These are phyloP conservation scores for Trachymyrmex septentrionalis DNA, from an alignment of 1,140 invertebrate species.

Conservation along the genomic window DNA sequence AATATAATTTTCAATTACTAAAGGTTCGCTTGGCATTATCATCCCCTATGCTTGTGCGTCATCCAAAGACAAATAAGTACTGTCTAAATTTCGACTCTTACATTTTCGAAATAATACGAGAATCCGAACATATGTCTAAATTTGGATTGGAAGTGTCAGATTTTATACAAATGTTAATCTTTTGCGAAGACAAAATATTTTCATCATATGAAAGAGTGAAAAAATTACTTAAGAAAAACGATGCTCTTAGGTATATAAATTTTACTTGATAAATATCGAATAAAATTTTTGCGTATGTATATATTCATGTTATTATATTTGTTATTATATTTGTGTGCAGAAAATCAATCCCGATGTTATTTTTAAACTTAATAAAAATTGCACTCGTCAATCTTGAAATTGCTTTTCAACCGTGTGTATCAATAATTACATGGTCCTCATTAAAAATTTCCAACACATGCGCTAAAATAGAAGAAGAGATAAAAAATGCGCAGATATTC, in stretches of 20 bases:
- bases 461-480: slow-evolving; percentile 86
- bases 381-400: slow-evolving; percentile 90
- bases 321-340: slow-evolving; percentile 11
- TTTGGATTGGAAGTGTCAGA: slow-evolving; percentile 89
- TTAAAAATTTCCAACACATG: slow-evolving; percentile 90
- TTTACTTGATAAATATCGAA: slow-evolving; percentile 8
- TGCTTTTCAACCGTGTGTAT: slow-evolving; percentile 92
- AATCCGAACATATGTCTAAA: slow-evolving; percentile 91
- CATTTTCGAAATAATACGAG: slow-evolving; percentile 90
- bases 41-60: slow-evolving; percentile 88
- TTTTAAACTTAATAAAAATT: slow-evolving; percentile 90
- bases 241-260: slow-evolving; percentile 84
- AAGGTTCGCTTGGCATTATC: slow-evolving; percentile 88
- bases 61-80: slow-evolving; percentile 88
- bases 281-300: background rate
- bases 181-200: slow-evolving; percentile 90
- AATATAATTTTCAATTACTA: slow-evolving; percentile 73
- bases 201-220: slow-evolving; percentile 88
- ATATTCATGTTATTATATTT: no score
- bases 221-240: slow-evolving; percentile 88
- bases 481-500: slow-evolving; percentile 91
- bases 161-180: slow-evolving; percentile 89
- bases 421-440: slow-evolving; percentile 93
- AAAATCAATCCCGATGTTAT: slow-evolving; percentile 87
- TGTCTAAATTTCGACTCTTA: slow-evolving; percentile 90